Evolutionary conservation across 2,888 invertebrate genomes (phyloP).

Genomic region (Andrena marginata): DNA sequence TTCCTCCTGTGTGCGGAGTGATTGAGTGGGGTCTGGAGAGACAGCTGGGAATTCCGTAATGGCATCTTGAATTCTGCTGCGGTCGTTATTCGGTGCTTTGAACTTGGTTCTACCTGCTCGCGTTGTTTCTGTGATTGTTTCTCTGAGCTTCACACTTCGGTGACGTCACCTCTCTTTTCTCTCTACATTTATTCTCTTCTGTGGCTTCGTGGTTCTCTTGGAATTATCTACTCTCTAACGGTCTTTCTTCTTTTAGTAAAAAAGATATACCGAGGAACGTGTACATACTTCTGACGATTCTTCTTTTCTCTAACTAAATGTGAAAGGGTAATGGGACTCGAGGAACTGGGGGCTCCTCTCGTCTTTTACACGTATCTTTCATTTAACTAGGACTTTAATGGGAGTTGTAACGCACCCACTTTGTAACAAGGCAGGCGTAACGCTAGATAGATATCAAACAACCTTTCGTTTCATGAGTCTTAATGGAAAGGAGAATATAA

Average conservation of each 20-base stretch:
- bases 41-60: neutral
- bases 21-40: neutral
- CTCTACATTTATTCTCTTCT: neutral
- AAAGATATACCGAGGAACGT: too few relatives aligned
- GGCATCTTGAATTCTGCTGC: slow-evolving; percentile 1
- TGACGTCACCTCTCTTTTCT: neutral
- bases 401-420: neutral
- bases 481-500: neutral
- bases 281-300: neutral
- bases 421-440: neutral
- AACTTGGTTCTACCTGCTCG: neutral
- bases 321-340: neutral
- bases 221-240: too few relatives aligned
- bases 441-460: neutral
- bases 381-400: neutral
- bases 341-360: neutral
- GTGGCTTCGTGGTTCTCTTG: too few relatives aligned
- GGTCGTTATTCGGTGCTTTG: neutral
- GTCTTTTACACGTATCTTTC: neutral
- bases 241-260: too few relatives aligned
- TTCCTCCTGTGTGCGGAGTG: slow-evolving; percentile 21
- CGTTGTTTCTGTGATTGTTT: neutral
- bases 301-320: neutral
- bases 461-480: slow-evolving; percentile 30
- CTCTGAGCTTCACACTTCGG: neutral